phyloP scores from a whole-genome alignment of 2,113 vertebrate genomes.

The Emydura subglobosa region DNA sequence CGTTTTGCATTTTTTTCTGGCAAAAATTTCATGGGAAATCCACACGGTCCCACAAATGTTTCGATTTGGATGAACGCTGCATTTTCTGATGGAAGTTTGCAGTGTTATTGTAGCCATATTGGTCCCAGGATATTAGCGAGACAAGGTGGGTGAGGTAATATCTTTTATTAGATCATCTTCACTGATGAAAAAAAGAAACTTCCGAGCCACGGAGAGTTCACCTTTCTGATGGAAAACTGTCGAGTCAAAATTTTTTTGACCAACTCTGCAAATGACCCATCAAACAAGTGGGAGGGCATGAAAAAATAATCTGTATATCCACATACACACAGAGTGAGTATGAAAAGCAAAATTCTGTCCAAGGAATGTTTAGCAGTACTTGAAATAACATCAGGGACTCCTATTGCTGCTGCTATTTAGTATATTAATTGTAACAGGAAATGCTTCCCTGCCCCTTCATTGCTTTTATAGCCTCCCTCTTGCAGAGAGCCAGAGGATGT shows the following conservation, averaged over 20 bases:
- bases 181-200: not conserved
- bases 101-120: not conserved
- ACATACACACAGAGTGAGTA: not conserved
- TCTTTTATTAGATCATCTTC: not conserved
- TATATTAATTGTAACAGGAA: not conserved
- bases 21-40: conserved; percentile 36
- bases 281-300: conserved; percentile 11
- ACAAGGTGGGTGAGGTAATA: not conserved
- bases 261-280: conserved; percentile 14
- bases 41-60: not conserved
- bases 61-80: conserved; percentile 14
- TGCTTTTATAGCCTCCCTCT: not conserved
- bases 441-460: not conserved
- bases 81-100: rapidly evolving
- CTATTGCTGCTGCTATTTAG: not conserved
- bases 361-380: not conserved
- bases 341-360: not conserved
- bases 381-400: conserved; percentile 2
- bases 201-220: not conserved
- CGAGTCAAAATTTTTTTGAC: conserved; percentile 14
- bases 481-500: not conserved
- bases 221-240: not conserved
- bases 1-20: not conserved
- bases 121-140: not conserved
- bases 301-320: not conserved